phyloP scores from a whole-genome alignment of 2,888 invertebrate species.

The Mimumesa dahlbomi region DNA sequence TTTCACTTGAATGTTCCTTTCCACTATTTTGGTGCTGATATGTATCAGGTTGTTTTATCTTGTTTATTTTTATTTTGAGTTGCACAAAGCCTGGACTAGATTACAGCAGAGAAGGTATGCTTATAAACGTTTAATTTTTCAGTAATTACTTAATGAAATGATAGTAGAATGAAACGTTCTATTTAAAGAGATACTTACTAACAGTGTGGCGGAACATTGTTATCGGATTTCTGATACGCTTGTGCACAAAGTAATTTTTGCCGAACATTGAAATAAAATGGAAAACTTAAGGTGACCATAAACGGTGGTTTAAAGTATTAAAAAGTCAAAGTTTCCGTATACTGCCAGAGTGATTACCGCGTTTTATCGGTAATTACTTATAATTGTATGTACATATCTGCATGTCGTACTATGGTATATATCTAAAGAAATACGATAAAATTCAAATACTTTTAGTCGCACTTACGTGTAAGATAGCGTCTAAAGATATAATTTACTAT shows the following conservation, averaged over 20 bases:
- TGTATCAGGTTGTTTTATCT: constrained; percentile 14
- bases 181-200: too few relatives aligned
- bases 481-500: background rate
- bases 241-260: constrained; percentile 31
- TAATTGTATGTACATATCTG: constrained; percentile 42
- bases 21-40: constrained; percentile 21
- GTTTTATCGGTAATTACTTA: constrained; percentile 21
- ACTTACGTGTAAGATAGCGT: constrained; percentile 12
- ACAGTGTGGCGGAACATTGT: constrained; percentile 16
- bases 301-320: constrained; percentile 23
- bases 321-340: constrained; percentile 19
- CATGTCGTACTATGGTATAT: constrained; percentile 30
- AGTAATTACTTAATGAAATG: too few relatives aligned
- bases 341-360: constrained; percentile 39
- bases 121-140: constrained; percentile 25
- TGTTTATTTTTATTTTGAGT: constrained; percentile 11
- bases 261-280: constrained; percentile 12
- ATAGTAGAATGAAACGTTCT: too few relatives aligned
- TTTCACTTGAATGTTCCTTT: constrained; percentile 12
- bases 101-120: background rate
- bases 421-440: constrained; percentile 18
- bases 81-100: constrained; percentile 9
- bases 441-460: constrained; percentile 37
- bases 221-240: constrained; percentile 5
- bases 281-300: too few relatives aligned